Evolutionary conservation across 2,888 invertebrate species (phyloP).

Genomic region (Agonopterix alstromeriana): DNA sequence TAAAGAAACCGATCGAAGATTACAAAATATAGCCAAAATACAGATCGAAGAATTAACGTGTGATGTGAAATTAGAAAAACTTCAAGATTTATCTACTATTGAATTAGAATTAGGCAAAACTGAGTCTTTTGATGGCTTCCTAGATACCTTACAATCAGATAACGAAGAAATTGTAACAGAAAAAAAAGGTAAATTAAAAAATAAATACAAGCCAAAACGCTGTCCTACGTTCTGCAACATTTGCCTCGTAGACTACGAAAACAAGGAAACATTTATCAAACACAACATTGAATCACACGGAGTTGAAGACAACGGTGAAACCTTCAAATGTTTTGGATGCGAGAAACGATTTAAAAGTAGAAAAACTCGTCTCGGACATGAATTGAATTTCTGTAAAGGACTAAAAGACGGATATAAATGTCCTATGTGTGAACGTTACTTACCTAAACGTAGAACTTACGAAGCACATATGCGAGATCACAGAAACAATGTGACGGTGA

Average conservation of each 20-base stretch:
- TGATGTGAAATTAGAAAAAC: slow-evolving; percentile 17
- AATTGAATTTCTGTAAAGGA: slow-evolving; percentile 47
- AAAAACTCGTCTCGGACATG: slow-evolving; percentile 44
- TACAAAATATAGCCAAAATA: slow-evolving; percentile 30
- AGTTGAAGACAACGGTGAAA: slow-evolving; percentile 35
- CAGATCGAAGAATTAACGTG: not conserved
- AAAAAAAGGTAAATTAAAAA: slow-evolving; percentile 15
- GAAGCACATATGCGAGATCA: slow-evolving; percentile 52
- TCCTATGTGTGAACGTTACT: slow-evolving; percentile 35
- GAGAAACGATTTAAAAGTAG: slow-evolving; percentile 43
- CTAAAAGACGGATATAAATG: slow-evolving; percentile 58
- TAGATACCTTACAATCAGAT: slow-evolving; percentile 13
- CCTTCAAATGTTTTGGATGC: slow-evolving; percentile 60
- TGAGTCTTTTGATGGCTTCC: slow-evolving; percentile 11
- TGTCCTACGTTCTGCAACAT: slow-evolving; percentile 45
- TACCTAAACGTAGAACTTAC: slow-evolving; percentile 43
- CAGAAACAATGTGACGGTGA: slow-evolving; percentile 29
- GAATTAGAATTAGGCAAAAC: slow-evolving; percentile 9
- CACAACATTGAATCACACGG: slow-evolving; percentile 50
- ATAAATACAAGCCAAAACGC: slow-evolving; percentile 26
- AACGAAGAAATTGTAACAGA: slow-evolving; percentile 4
- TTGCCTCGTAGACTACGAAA: slow-evolving; percentile 41
- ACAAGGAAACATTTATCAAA: slow-evolving; percentile 20
- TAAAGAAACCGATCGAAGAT: slow-evolving; percentile 31
- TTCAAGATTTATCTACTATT: slow-evolving; percentile 4